Percentiles rank a stretch among this genome's conserved stretches.
phyloP scores from a whole-genome alignment of 2,888 invertebrate genomes.

The Ferrisia virgata region DNA sequence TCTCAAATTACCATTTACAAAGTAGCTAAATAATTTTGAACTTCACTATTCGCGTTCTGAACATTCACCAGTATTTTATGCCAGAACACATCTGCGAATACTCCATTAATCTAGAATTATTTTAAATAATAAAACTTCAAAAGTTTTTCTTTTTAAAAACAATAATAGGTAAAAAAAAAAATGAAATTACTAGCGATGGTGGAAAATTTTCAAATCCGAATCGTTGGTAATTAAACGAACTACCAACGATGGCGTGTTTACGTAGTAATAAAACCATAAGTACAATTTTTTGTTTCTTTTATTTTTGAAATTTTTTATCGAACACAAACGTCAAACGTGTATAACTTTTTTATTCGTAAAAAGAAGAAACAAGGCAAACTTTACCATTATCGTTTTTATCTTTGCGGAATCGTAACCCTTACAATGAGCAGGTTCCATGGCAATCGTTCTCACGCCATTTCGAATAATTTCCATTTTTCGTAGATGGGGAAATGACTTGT shows the following conservation, averaged over 20 bases:
- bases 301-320: background rate
- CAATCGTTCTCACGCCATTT: slow-evolving; percentile 22
- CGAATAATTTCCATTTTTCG: slow-evolving; percentile 30
- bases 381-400: slow-evolving; percentile 18
- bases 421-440: slow-evolving; percentile 22
- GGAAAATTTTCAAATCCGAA: background rate
- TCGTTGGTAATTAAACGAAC: background rate
- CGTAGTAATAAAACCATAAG: background rate
- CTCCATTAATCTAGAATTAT: background rate
- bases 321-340: background rate
- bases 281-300: background rate
- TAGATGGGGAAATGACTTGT: slow-evolving; percentile 10
- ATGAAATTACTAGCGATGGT: background rate
- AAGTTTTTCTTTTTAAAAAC: background rate
- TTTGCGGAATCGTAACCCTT: slow-evolving; percentile 3
- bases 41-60: background rate
- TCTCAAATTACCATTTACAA: too few relatives aligned
- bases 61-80: background rate
- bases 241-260: background rate
- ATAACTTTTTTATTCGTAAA: slow-evolving; percentile 9
- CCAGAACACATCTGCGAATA: background rate
- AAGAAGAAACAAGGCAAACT: slow-evolving; percentile 28
- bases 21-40: too few relatives aligned
- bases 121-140: background rate
- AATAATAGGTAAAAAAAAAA: background rate